Evolutionary conservation across 2,797 vertebrate genomes (phyloP).

Genomic region (Euthynnus affinis): DNA sequence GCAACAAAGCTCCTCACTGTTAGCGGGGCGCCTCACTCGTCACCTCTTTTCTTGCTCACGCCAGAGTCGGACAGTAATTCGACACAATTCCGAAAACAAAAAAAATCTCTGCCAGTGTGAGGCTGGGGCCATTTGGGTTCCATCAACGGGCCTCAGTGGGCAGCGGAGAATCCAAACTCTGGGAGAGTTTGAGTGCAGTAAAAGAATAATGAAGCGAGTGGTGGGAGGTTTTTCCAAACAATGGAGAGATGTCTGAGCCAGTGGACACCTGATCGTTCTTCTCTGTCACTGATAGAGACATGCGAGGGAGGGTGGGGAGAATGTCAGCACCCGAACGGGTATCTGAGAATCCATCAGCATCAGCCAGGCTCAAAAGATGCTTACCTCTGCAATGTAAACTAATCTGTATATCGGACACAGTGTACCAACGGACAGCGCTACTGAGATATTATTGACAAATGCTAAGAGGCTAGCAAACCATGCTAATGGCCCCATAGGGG

Average conservation of each 20-base stretch:
- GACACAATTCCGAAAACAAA: constrained; percentile 72
- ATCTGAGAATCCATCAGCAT: constrained; percentile 48
- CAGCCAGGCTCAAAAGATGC: constrained; percentile 36
- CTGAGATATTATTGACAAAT: constrained; percentile 2
- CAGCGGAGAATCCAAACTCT: constrained; percentile 52
- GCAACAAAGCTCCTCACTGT: constrained; percentile 79
- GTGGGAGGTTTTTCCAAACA: constrained; percentile 65
- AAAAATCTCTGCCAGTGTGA: constrained; percentile 60
- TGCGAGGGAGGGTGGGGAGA: background rate
- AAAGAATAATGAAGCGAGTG: constrained; percentile 68
- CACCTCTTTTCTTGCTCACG: constrained; percentile 57
- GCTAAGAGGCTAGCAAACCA: background rate
- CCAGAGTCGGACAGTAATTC: constrained; percentile 66
- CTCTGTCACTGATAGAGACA: constrained; percentile 23
- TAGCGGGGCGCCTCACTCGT: constrained; percentile 47
- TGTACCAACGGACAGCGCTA: background rate
- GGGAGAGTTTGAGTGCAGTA: constrained; percentile 50
- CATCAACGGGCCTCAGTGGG: constrained; percentile 52
- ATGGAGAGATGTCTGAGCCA: constrained; percentile 45
- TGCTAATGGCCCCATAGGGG: background rate
- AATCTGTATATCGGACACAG: constrained; percentile 14
- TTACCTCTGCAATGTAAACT: constrained; percentile 32
- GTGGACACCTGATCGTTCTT: constrained; percentile 63
- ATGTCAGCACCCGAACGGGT: constrained; percentile 23
- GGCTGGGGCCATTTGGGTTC: constrained; percentile 52